phyloP scores from a whole-genome alignment of 1,140 invertebrate species.

The Caenorhabditis tropicalis region DNA sequence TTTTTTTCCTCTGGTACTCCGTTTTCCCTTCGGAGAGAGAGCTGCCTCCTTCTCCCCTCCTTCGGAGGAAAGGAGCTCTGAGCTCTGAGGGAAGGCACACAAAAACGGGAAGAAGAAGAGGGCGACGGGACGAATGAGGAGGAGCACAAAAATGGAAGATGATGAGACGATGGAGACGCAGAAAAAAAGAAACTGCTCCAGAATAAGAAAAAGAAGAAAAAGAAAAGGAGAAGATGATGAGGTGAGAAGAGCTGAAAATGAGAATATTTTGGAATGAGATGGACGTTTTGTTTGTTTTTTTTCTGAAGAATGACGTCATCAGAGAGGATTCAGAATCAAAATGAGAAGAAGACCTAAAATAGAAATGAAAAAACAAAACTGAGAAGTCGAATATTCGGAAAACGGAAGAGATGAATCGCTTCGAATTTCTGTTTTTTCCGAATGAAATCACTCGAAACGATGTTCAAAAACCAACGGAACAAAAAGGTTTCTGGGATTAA shows the following conservation, averaged over 20 bases:
- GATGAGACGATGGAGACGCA: not conserved
- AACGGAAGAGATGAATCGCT: too few relatives aligned
- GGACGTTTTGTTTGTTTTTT: not conserved
- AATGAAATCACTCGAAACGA: too few relatives aligned
- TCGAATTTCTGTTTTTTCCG: too few relatives aligned
- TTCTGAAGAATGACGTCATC: not conserved
- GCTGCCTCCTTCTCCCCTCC: too few relatives aligned
- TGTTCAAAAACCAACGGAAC: too few relatives aligned
- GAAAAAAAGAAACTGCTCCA: not conserved
- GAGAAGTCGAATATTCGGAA: not conserved
- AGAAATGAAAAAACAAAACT: not conserved
- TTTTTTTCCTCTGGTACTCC: constrained; percentile 32
- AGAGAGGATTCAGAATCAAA: not conserved
- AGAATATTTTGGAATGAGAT: not conserved
- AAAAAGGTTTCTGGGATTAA: too few relatives aligned
- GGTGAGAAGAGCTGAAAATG: not conserved
- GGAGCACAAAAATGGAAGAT: not conserved
- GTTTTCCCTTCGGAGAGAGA: constrained; percentile 10
- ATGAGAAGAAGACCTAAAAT: not conserved
- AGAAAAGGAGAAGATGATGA: not conserved
- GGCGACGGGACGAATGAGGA: not conserved
- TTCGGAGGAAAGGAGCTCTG: not conserved
- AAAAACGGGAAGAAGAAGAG: not conserved
- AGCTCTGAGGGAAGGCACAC: too few relatives aligned
- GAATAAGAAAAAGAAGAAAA: not conserved